Conservation (phyloP, 2,797 vertebrate genomes). For the Avahi laniger region DNA sequence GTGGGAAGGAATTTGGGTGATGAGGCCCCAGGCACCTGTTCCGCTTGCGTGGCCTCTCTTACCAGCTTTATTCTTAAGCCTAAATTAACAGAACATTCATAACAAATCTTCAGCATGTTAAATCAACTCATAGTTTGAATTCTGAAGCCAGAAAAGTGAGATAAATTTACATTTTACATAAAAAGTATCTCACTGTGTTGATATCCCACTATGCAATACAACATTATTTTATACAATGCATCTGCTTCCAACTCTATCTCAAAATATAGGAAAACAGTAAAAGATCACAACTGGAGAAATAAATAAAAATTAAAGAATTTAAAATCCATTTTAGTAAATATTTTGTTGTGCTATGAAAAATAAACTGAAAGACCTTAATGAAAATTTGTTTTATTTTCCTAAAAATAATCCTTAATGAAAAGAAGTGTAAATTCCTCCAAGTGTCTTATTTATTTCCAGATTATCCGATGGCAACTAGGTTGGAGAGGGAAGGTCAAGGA, state of each 20-base stretch:
- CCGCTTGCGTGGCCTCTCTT: conserved; percentile 83
- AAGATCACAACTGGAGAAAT: not conserved
- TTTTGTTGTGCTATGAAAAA: not conserved
- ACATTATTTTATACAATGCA: not conserved
- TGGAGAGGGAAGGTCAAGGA: not conserved
- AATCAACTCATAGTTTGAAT: not conserved
- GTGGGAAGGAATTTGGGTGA: rapidly evolving
- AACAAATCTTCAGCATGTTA: not conserved
- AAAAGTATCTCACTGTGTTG: not conserved
- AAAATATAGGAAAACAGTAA: not conserved
- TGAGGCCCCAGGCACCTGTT: not conserved
- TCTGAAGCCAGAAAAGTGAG: not conserved
- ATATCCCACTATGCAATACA: not conserved
- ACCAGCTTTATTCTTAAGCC: not conserved
- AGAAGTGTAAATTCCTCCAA: conserved; percentile 34
- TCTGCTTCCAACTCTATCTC: not conserved
- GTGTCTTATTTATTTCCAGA: conserved; percentile 30
- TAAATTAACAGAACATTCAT: not conserved
- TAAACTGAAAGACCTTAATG: not conserved
- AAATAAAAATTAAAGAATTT: not conserved
- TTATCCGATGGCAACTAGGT: conserved; percentile 12
- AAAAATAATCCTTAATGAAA: not conserved
- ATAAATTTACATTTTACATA: not conserved
- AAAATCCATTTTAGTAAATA: not conserved
- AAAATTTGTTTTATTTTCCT: not conserved